Evolutionary conservation across 2,888 invertebrate genomes (phyloP).

Genomic region (Cybosia mesomella): DNA sequence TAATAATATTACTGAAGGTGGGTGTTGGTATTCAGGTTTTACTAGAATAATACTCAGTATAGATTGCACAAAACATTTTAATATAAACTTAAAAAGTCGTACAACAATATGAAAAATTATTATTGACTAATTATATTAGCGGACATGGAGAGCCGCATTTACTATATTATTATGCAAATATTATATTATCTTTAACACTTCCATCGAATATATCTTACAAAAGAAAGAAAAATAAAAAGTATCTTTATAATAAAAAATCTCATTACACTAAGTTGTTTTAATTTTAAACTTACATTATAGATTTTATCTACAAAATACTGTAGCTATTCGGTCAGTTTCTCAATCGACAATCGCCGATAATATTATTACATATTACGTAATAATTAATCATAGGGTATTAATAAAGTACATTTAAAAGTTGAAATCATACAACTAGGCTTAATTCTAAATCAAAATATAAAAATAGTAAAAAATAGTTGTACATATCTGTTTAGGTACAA

Average conservation of each 20-base stretch:
- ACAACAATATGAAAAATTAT: conserved; percentile 95
- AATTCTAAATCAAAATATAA: conserved; percentile 87
- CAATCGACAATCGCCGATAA: conserved; percentile 77
- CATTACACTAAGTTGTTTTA: conserved; percentile 85
- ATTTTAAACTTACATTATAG: conserved; percentile 85
- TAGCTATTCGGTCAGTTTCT: conserved; percentile 82
- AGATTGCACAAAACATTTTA: conserved; percentile 94
- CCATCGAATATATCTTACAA: conserved; percentile 87
- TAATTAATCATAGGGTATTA: conserved; percentile 79
- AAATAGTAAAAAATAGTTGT: conserved; percentile 87
- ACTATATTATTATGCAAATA: conserved; percentile 89
- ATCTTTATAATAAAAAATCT: conserved; percentile 86
- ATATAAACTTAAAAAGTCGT: conserved; percentile 95
- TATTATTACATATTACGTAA: conserved; percentile 71
- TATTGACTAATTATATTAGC: conserved; percentile 92
- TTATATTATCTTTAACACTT: conserved; percentile 89
- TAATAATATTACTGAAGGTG: background rate
- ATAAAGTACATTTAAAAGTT: conserved; percentile 80
- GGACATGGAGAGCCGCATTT: conserved; percentile 90
- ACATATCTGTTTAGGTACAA: conserved; percentile 79
- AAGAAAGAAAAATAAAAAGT: conserved; percentile 86
- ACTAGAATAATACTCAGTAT: conserved; percentile 66
- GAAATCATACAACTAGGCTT: conserved; percentile 85
- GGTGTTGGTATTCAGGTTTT: conserved; percentile 11
- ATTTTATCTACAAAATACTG: conserved; percentile 87